Conservation (phyloP, 2,888 invertebrate species). For the Chydorus sphaericus region DNA sequence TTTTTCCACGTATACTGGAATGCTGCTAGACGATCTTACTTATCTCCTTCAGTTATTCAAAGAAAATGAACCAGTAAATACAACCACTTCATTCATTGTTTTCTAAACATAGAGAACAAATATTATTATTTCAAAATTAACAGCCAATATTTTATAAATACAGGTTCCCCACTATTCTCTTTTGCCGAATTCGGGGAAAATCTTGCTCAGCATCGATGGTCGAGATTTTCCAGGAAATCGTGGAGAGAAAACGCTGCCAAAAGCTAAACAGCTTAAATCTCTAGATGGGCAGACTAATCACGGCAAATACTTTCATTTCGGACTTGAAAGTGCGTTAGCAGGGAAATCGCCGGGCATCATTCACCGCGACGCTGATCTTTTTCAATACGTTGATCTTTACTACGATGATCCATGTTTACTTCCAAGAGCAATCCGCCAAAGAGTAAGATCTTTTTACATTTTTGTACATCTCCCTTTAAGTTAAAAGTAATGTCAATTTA, state of each 20-base stretch:
- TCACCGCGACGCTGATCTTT: neutral
- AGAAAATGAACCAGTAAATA: neutral
- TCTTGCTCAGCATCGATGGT: neutral
- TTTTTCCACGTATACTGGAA: neutral
- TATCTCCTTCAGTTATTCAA: neutral
- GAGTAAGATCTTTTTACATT: neutral
- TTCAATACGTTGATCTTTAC: neutral
- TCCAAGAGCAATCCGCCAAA: neutral
- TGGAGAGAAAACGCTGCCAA: neutral
- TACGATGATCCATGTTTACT: neutral
- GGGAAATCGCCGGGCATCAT: neutral
- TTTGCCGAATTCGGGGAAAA: neutral
- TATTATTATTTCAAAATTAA: no score
- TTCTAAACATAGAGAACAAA: no score
- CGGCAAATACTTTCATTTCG: neutral
- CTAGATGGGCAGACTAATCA: no score
- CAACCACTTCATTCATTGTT: no score
- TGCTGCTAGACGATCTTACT: neutral
- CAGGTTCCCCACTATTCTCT: neutral
- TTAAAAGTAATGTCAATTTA: neutral
- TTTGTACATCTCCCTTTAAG: neutral
- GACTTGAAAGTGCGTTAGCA: neutral
- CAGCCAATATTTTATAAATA: no score
- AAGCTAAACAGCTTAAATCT: neutral
- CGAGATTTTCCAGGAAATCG: neutral